Evolutionary conservation across 2,888 invertebrate genomes (phyloP).

Genomic region (Limnephilus rhombicus): DNA sequence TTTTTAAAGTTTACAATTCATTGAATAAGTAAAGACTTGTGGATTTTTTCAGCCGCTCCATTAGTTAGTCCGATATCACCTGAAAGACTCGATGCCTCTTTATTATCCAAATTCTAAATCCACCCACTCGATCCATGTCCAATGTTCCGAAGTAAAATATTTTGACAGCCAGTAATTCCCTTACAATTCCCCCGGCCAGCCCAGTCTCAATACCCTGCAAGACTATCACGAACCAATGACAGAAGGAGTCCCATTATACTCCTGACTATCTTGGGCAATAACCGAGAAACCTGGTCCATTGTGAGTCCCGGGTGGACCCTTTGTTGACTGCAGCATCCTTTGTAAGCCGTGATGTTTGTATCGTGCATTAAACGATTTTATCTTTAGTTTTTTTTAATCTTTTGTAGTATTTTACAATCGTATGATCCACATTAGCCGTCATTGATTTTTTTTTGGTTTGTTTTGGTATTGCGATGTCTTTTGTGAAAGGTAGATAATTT

Average conservation of each 20-base stretch:
- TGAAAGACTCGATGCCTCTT: background rate
- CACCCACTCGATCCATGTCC: conserved; percentile 54
- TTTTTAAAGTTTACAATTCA: background rate
- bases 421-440: conserved; percentile 39
- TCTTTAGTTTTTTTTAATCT: conserved; percentile 52
- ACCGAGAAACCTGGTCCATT: conserved; percentile 10
- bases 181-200: conserved; percentile 43
- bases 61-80: background rate
- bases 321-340: conserved; percentile 50
- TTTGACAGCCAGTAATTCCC: conserved; percentile 65
- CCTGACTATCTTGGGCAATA: background rate
- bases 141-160: conserved; percentile 58
- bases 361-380: conserved; percentile 62
- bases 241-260: background rate
- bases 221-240: conserved; percentile 28
- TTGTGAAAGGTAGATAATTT: conserved; percentile 23
- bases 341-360: conserved; percentile 63
- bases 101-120: background rate
- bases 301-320: conserved; percentile 22
- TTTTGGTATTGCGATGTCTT: conserved; percentile 27
- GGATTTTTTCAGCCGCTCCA: background rate
- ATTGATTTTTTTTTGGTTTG: background rate
- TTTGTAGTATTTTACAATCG: background rate
- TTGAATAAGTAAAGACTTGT: background rate
- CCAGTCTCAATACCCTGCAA: conserved; percentile 41